Base-by-base conservation (phyloP, 2,113 vertebrate species). In the Ochotona curzoniae region DNA sequence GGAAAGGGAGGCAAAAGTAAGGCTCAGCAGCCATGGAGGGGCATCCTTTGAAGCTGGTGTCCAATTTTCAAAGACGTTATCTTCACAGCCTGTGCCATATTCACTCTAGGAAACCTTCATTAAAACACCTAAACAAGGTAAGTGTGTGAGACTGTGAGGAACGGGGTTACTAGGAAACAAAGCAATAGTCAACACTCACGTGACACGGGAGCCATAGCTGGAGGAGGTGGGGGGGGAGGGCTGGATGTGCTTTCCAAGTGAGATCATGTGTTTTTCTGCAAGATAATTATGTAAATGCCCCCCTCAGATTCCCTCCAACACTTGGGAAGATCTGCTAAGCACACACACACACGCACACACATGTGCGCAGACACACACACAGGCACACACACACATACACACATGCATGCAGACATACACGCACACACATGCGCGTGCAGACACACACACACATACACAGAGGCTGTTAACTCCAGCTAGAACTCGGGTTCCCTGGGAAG, bases 31-130 rank as follows among this genome's bases (percentile, higher is more conserved):
- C 21, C 5, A 32, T 26, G 32, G 63, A 12, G 7, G n/a, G 11
- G 15, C 61, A 54, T 61, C 20, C 17, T 18, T 79, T 79, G 35
- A 87, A 75, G 15, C 89, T 44, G 64, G 23, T 47, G 23, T 78
- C 74, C 81, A 30, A 73, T 76, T 70, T 15, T 64, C 89, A 86
- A 83, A 67, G 15, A 63, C 63, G 83, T 49, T 38, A 57, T 17
- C 28, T 88, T 47, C 76, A 82, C 4, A 75, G 32, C 14, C 18
- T 57, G 30, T 44, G 74, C 38, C 7, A 28, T 10, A 70, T 81
- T 90, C 51, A 83, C 73, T 69, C 94, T 70, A 82, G 30, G 70
- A 78, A 73, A 71, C 8, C 64, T 51, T 85, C 60, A 18, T 73
- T 47, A 23, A 96, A 89, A 83, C 44, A 90, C 60, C 21, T 49